Percentiles rank a stretch among this genome's conserved stretches.
phyloP scores from a whole-genome alignment of 2,113 vertebrate genomes.

The Daubentonia madagascariensis region DNA sequence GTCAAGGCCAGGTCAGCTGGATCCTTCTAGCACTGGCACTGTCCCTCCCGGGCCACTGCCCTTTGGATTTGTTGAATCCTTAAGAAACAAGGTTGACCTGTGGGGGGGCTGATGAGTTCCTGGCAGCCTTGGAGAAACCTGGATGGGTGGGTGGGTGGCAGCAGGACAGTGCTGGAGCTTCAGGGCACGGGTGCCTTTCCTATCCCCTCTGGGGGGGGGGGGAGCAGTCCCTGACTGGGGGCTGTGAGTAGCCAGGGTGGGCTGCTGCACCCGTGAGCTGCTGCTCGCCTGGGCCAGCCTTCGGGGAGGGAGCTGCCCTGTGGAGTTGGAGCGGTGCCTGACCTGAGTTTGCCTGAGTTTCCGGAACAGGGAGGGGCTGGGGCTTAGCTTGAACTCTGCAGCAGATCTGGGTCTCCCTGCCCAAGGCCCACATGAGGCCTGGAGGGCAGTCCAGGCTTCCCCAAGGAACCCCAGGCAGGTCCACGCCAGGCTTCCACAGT shows the following conservation, averaged over 20 bases:
- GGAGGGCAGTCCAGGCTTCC: background rate
- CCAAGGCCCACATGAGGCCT: background rate
- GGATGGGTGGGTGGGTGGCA: background rate
- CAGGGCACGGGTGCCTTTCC: background rate
- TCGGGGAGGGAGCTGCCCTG: background rate
- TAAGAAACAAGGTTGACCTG: background rate
- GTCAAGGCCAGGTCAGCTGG: background rate
- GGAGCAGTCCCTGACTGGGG: background rate
- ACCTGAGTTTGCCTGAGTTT: background rate
- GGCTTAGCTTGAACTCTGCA: background rate
- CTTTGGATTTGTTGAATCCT: no score
- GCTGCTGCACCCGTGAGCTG: background rate
- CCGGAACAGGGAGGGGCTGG: background rate
- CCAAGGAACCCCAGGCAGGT: background rate
- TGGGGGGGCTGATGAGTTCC: background rate
- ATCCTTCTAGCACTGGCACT: fast-evolving
- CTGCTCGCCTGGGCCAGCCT: background rate
- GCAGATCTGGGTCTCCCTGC: background rate
- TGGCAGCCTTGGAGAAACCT: background rate
- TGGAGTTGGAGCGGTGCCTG: background rate
- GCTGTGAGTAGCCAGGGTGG: background rate
- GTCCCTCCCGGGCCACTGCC: background rate
- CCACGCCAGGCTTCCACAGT: background rate
- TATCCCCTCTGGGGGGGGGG: background rate
- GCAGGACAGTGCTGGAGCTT: fast-evolving